Base-by-base conservation (phyloP, 2,113 vertebrate species). In the Callorhinus ursinus region DNA sequence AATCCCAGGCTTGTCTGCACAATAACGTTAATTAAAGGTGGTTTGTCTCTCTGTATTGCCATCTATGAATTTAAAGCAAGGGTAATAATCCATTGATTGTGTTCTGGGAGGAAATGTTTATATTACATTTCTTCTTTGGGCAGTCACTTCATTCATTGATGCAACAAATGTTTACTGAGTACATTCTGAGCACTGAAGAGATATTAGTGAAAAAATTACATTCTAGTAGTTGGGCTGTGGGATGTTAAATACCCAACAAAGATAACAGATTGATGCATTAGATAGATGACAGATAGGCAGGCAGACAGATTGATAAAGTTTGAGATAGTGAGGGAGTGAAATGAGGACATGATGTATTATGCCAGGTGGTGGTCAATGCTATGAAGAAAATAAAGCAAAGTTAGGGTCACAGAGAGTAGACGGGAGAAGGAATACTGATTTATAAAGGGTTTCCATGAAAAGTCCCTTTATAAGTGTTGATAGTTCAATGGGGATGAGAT, bases 41-140 rank as follows among this genome's bases (percentile, higher is more conserved):
- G 14, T 63, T 92, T 82, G 42, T 79, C 31, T 90, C 22, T 55
- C 84, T 5, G 1, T 82, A 39, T 95, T 4, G 0, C 77, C 24
- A 57, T 63, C 76, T 88, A 5, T 61, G 14, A 59, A 90, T 93
- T 42, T 95, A 94, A 94, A 93, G n/a, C 21, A 69, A 69, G 53
- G 21, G 55, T 87, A 72, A 14, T 74, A 46, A 42, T 90, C 57
- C 46, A 28, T 18, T 42, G 19, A 31, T 90, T 55, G 8, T 80
- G 28, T 89, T 65, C 24, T 61, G 18, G 31, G 77, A 6, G 39
- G 2, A 53, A 46, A 65, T 91, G n/a, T 67, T 59, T 63, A 24
- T 63, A n/a, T 22, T 83, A 28, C 24, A 24, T 9, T 72, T 28
- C n/a, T 80, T 67, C 39, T 87, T 74, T 89, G 55, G 33, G n/a